Evolutionary conservation across 1,140 invertebrate species (phyloP).

Genomic region (Chrysopa pallens): DNA sequence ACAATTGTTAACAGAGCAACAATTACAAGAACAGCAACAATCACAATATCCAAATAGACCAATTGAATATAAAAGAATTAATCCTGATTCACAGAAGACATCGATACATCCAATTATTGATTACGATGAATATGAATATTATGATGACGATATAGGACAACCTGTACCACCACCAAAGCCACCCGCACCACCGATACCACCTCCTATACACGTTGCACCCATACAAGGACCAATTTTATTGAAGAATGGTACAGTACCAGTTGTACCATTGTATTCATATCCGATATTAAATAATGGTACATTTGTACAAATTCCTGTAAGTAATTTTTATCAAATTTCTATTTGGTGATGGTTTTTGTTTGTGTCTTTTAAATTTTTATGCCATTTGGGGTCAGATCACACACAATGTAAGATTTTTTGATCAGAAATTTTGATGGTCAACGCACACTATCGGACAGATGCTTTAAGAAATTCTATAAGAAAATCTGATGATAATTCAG

Average conservation of each 20-base stretch:
- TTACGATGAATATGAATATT: constrained; percentile 30
- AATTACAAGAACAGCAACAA: neutral
- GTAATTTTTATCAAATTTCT: constrained; percentile 17
- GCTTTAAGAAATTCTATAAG: too few relatives aligned
- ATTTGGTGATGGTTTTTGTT: neutral
- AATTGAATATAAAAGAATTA: neutral
- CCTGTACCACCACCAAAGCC: constrained; percentile 16
- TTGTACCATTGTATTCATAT: constrained; percentile 71
- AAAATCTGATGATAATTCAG: too few relatives aligned
- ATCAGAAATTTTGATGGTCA: too few relatives aligned
- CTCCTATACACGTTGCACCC: constrained; percentile 40
- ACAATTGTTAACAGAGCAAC: neutral
- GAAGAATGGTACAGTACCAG: constrained; percentile 61
- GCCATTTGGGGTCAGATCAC: too few relatives aligned
- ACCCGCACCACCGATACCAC: constrained; percentile 1
- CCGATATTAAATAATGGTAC: constrained; percentile 63
- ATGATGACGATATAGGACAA: constrained; percentile 36
- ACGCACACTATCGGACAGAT: too few relatives aligned
- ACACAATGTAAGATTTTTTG: too few relatives aligned
- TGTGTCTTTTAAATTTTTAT: too few relatives aligned
- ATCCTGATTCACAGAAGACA: neutral
- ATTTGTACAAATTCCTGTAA: constrained; percentile 73
- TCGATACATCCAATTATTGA: constrained; percentile 45
- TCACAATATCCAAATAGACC: neutral
- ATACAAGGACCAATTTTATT: constrained; percentile 64